Evolutionary conservation across 2,888 invertebrate species (phyloP).

Genomic region (Diarsia dahlii): DNA sequence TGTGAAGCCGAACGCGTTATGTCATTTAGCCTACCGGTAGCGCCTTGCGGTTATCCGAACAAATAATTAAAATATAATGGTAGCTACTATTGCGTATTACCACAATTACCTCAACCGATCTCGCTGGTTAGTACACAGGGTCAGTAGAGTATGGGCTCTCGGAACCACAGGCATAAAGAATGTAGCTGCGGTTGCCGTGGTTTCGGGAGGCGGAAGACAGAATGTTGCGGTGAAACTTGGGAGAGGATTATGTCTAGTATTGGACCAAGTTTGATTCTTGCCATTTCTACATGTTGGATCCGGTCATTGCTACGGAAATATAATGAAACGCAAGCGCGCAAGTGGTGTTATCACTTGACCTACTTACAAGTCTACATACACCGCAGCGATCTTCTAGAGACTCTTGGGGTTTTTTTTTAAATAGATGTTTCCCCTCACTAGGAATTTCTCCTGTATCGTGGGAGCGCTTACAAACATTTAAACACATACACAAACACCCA

Average conservation of each 20-base stretch:
- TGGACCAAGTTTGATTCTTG: neutral
- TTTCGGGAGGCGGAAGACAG: neutral
- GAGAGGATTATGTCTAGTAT: neutral
- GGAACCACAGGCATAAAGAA: neutral
- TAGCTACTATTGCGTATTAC: neutral
- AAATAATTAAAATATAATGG: neutral
- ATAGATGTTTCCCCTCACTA: too few species aligned
- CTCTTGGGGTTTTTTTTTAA: too few species aligned
- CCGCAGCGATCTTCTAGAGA: too few species aligned
- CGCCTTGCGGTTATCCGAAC: neutral
- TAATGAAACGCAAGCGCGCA: too few species aligned
- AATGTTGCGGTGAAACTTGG: conserved; percentile 14
- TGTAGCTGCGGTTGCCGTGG: conserved; percentile 2
- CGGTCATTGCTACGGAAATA: too few species aligned
- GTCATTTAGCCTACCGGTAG: too few species aligned
- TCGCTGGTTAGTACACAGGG: neutral
- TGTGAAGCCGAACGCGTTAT: too few species aligned
- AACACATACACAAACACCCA: too few species aligned
- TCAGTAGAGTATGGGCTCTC: neutral
- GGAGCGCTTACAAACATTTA: too few species aligned
- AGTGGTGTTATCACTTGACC: too few species aligned
- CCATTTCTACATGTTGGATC: neutral
- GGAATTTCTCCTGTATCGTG: too few species aligned
- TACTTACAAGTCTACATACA: too few species aligned
- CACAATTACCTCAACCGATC: neutral